Conservation (phyloP, 2,113 vertebrate species). For the Nycticryphes semicollaris region DNA sequence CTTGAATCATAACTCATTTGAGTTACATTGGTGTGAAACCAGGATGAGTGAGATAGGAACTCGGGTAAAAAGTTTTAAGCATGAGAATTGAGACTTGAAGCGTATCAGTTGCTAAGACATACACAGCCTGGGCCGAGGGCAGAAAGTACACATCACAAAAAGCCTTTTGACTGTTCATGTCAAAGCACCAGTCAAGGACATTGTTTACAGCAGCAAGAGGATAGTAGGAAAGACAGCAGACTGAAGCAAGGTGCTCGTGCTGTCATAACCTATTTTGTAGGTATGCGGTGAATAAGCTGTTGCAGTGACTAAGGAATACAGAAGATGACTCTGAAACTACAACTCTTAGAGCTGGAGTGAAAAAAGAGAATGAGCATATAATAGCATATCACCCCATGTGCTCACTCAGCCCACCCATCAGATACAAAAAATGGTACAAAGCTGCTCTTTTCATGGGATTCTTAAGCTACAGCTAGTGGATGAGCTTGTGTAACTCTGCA, state of each 20-base stretch:
- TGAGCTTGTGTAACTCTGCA: not conserved
- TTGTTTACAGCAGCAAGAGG: not conserved
- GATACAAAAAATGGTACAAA: not conserved
- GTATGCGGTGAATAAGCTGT: not conserved
- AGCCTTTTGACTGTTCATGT: not conserved
- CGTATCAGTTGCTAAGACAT: not conserved
- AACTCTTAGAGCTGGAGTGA: not conserved
- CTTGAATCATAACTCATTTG: not conserved
- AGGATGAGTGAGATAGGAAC: not conserved
- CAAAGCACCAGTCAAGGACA: not conserved
- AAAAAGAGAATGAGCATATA: not conserved
- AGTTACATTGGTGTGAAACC: not conserved
- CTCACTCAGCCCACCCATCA: not conserved
- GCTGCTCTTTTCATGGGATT: not conserved
- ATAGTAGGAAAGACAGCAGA: not conserved
- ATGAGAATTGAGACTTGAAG: not conserved
- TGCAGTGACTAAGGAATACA: not conserved
- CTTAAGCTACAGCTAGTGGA: not conserved
- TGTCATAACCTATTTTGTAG: not conserved
- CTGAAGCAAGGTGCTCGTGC: not conserved
- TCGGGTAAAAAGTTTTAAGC: not conserved
- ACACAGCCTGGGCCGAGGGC: not conserved
- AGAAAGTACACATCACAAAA: not conserved
- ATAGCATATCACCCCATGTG: not conserved
- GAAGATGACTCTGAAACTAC: not conserved